Percentiles rank a stretch among this genome's conserved stretches.
Evolutionary conservation across 30 jellyfish, hydroid and myxozoan genomes (phyloP).

Genomic region (Pelagia noctiluca): DNA sequence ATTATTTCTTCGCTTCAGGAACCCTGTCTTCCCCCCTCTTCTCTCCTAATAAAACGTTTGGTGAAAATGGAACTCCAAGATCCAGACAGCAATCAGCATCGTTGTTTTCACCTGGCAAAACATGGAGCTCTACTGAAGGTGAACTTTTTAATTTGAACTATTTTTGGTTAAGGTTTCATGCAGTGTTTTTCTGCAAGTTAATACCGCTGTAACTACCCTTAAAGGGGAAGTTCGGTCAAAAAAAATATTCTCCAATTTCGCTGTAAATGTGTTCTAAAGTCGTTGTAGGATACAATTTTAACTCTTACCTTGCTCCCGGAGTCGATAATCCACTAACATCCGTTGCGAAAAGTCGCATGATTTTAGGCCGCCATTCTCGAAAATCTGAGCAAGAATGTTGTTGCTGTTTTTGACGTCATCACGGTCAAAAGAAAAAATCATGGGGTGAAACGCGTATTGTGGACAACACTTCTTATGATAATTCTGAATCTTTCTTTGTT

Average conservation of each 20-base stretch:
- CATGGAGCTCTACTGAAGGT: constrained; percentile 64
- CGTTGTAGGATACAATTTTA: too few species aligned
- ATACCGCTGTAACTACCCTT: background rate
- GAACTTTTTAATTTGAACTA: background rate
- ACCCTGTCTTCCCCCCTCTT: constrained; percentile 6
- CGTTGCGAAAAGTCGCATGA: too few species aligned
- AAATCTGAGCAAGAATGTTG: too few species aligned
- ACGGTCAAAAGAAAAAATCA: too few species aligned
- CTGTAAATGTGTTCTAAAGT: background rate
- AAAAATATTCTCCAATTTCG: too few species aligned
- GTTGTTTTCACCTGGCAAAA: constrained; percentile 32
- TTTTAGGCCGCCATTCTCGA: too few species aligned
- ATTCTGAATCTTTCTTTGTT: too few species aligned
- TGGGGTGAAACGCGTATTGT: too few species aligned
- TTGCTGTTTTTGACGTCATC: too few species aligned
- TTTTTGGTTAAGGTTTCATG: background rate
- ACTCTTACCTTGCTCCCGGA: too few species aligned
- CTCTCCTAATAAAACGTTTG: background rate
- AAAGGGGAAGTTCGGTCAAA: background rate
- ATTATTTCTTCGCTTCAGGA: background rate
- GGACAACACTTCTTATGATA: too few species aligned
- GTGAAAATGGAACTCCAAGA: background rate
- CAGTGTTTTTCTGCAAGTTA: background rate
- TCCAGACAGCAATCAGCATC: background rate
- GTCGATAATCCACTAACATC: too few species aligned